Percentiles rank a stretch among this genome's conserved stretches.
Conservation (phyloP, 2,888 invertebrate species). For the Drosophila falleni region DNA sequence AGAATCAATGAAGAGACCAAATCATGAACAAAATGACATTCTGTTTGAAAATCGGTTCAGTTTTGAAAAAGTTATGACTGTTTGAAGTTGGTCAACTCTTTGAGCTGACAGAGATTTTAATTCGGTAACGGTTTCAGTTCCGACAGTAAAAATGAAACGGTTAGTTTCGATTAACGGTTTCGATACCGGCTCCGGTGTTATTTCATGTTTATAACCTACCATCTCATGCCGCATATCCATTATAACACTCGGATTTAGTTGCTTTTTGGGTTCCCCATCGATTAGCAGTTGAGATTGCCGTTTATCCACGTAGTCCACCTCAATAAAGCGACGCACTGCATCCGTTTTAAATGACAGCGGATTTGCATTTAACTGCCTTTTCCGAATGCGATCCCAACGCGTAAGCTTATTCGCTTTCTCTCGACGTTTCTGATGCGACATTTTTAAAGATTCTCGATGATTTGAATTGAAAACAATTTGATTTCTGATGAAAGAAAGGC, state of each 20-base stretch:
- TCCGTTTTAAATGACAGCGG: slow-evolving; percentile 74
- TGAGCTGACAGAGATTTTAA: too few species aligned
- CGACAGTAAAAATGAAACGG: too few species aligned
- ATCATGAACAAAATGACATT: too few species aligned
- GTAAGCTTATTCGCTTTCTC: slow-evolving; percentile 81
- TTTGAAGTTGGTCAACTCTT: too few species aligned
- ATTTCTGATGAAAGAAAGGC: slow-evolving; percentile 1
- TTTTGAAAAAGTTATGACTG: too few species aligned
- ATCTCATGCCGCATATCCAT: slow-evolving; percentile 85
- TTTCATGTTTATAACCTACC: slow-evolving; percentile 61
- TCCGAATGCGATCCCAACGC: slow-evolving; percentile 85
- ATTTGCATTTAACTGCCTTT: slow-evolving; percentile 74
- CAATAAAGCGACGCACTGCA: slow-evolving; percentile 83
- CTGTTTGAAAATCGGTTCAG: too few species aligned
- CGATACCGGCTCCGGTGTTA: too few species aligned
- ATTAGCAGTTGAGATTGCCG: slow-evolving; percentile 78
- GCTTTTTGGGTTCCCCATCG: slow-evolving; percentile 60
- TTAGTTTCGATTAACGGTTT: too few species aligned
- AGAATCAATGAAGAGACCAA: too few species aligned
- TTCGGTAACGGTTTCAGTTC: too few species aligned
- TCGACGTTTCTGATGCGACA: slow-evolving; percentile 62
- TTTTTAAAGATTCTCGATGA: slow-evolving; percentile 10
- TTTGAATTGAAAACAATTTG: background rate
- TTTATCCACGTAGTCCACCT: slow-evolving; percentile 82
- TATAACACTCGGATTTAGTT: slow-evolving; percentile 82